Evolutionary conservation across 2,797 vertebrate species (phyloP).

Genomic region (Acrocephalus scirpaceus): DNA sequence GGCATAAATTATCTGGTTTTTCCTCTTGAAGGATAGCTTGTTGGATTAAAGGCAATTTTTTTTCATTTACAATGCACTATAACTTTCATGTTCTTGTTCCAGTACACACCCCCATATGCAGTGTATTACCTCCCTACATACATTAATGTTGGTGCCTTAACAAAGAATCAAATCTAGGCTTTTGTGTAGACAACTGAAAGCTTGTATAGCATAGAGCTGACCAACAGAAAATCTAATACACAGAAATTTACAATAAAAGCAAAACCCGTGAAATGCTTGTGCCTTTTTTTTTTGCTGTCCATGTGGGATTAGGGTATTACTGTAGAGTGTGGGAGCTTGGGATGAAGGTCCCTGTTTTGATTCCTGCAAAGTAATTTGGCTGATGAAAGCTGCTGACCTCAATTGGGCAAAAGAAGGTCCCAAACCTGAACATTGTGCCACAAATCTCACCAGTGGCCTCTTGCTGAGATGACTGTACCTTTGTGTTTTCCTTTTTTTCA

Average conservation of each 20-base stretch:
- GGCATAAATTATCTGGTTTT: constrained; percentile 66
- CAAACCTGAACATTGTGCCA: background rate
- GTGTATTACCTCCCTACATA: background rate
- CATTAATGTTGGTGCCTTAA: background rate
- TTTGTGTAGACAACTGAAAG: background rate
- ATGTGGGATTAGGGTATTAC: background rate
- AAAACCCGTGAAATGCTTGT: background rate
- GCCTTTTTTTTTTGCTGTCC: background rate
- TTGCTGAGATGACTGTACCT: background rate
- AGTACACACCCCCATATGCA: background rate
- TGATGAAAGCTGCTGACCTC: background rate
- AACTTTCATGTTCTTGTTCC: constrained; percentile 45
- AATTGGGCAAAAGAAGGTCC: background rate
- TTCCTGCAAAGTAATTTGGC: background rate
- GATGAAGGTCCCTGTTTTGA: background rate
- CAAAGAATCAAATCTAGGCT: background rate
- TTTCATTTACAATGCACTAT: constrained; percentile 49
- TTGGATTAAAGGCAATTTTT: constrained; percentile 56
- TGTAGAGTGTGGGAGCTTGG: background rate
- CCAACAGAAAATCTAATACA: background rate
- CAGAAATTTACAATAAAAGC: background rate
- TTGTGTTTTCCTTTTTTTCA: background rate
- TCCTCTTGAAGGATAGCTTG: constrained; percentile 63
- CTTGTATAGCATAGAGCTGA: background rate
- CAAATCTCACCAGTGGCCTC: background rate